Base-by-base conservation (phyloP, 1,140 invertebrate species). In the Zaprionus nigranus region DNA sequence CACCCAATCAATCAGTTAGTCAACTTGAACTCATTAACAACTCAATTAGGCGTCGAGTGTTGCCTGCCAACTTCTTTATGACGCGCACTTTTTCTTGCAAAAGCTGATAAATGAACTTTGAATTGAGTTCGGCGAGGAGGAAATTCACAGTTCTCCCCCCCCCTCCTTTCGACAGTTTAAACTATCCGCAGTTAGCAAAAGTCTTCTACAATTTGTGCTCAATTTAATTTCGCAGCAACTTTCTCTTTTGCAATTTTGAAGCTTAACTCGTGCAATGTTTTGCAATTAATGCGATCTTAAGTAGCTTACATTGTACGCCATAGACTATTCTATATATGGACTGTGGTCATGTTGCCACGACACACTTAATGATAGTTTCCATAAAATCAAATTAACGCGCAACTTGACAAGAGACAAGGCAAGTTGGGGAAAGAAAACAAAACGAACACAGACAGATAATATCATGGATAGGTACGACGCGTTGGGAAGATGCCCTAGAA, bases 361-460 rank as follows among this genome's bases (percentile, higher is more conserved):
- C 46, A 63, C 60, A 53, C 46, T 51, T 61, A 59, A 15, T 57
- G 62, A 36, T 75, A 75, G 75, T 75, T 75, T 80, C 57, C 70
- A 80, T 80, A 69, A 80, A 80, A 80, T 80, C 78, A 80, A 80
- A 80, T 80, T 80, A 80, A 80, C 64, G 67, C 78, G 79, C 59
- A 68, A 69, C 40, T 40, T 60, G 54, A 46, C 51, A 60, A 46
- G 53, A 3, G 57, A 65, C 46, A 53, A 26, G 4, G 40, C n/a
- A 3, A 22, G 28, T 1, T 2, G 22, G n/a, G 24, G 38, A 22
- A 17, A 49, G 20, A 24, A n/a, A 28, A 53, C 61, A 49, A 46
- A 46, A 64, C 61, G n/a, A n/a, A 9, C 13, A 26, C 22, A 54
- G 22, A 12, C 3, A 51, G 46, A 51, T 51, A 15, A 51, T 51